A percentile compares a stretch with the other conserved stretches of the same genome.
Conservation (phyloP, 2,797 vertebrate genomes). For the Artibeus lituratus region DNA sequence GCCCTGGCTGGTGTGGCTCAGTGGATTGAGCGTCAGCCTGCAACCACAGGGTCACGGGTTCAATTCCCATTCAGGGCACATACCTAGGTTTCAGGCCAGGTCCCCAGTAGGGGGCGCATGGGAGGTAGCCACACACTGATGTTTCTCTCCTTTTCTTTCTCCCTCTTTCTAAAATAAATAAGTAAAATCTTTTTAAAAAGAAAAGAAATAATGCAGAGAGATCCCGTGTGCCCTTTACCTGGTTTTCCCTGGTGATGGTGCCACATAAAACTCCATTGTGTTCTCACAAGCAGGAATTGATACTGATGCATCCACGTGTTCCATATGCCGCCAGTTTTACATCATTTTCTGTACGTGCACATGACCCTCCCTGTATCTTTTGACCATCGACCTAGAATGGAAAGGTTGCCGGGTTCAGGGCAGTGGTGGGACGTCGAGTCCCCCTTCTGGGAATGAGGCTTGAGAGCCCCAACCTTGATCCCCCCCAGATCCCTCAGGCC, state of each 20-base stretch:
- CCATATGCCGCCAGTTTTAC: neutral
- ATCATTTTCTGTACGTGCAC: rapidly evolving
- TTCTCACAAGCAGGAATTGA: neutral
- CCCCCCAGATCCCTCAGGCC: neutral
- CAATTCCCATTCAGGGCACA: too few species aligned
- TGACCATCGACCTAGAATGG: neutral
- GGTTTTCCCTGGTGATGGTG: rapidly evolving
- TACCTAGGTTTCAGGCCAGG: too few species aligned
- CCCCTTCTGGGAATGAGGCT: neutral
- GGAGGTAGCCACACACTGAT: too few species aligned
- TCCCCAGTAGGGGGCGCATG: too few species aligned
- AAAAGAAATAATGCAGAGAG: neutral
- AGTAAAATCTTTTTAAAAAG: too few species aligned
- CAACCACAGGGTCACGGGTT: too few species aligned
- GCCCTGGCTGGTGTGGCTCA: too few species aligned
- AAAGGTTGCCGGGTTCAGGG: neutral
- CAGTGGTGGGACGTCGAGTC: neutral
- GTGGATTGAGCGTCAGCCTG: too few species aligned
- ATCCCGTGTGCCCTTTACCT: rapidly evolving
- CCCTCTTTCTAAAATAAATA: too few species aligned
- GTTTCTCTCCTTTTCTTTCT: too few species aligned
- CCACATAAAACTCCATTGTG: neutral
- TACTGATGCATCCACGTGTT: rapidly evolving
- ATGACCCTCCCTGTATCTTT: neutral
- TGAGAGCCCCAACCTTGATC: neutral